A percentile compares a stretch with the other conserved stretches of the same genome.
Conservation (phyloP, 2,797 vertebrate species). For the Dryobates pubescens region DNA sequence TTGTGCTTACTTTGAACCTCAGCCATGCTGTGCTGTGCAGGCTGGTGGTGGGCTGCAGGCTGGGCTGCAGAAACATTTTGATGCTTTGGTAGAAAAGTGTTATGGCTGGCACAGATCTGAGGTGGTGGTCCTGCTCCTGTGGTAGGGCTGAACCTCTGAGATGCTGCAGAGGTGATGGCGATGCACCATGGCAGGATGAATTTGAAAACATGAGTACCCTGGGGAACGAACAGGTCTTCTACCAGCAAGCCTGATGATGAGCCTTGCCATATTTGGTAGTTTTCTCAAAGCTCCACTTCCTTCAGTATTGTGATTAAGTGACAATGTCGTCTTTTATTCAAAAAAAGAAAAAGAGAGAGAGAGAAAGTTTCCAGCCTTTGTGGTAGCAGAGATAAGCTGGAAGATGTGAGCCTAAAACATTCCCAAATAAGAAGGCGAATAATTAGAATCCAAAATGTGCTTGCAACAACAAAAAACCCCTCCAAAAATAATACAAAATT, state of each 20-base stretch:
- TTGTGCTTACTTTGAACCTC: not conserved
- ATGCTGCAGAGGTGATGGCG: not conserved
- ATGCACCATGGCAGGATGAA: not conserved
- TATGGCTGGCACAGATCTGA: rapidly evolving
- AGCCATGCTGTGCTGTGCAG: rapidly evolving
- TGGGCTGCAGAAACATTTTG: not conserved
- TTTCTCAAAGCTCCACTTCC: slow-evolving; percentile 2
- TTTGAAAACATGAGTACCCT: not conserved
- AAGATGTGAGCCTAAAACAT: not conserved
- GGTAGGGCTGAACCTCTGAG: not conserved
- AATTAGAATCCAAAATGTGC: not conserved
- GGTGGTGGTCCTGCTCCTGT: not conserved
- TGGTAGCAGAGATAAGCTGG: slow-evolving; percentile 33
- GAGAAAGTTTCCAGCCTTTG: slow-evolving; percentile 41
- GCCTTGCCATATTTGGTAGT: not conserved
- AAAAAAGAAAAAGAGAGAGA: not conserved
- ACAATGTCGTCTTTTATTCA: not conserved
- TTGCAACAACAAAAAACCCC: not conserved
- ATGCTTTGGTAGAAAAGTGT: not conserved
- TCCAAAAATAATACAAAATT: not conserved
- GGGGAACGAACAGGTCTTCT: not conserved
- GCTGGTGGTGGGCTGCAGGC: not conserved
- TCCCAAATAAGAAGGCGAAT: not conserved
- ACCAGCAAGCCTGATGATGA: rapidly evolving
- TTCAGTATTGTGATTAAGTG: slow-evolving; percentile 31